Evolutionary conservation across 2,113 vertebrate species (phyloP).

Genomic region (Cryptotis parvus): DNA sequence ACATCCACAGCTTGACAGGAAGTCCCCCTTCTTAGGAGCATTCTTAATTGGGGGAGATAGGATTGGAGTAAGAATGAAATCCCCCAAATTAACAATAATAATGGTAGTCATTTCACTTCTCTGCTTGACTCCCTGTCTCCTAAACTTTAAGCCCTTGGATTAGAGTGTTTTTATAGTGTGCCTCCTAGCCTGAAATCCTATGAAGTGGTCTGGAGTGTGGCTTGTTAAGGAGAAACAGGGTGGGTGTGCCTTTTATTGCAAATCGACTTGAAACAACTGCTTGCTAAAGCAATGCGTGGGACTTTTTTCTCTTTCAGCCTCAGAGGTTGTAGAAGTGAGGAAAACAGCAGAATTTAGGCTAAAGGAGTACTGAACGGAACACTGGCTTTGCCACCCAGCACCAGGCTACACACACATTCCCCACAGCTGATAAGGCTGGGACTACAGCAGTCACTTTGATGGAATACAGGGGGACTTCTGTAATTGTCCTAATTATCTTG

Average conservation of each 20-base stretch:
- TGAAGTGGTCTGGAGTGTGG: background rate
- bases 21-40: background rate
- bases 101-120: background rate
- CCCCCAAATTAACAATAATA: background rate
- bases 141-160: background rate
- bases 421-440: conserved; percentile 53
- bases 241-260: no score
- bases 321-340: background rate
- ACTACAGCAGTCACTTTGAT: conserved; percentile 70
- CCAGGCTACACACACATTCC: background rate
- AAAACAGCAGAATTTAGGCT: background rate
- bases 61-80: background rate
- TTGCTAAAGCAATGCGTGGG: background rate
- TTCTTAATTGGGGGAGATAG: background rate
- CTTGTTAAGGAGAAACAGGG: background rate
- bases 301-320: background rate
- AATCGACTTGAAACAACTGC: background rate
- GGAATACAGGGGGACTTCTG: conserved; percentile 59
- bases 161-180: background rate
- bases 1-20: background rate
- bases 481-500: conserved; percentile 64
- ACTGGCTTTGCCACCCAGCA: background rate
- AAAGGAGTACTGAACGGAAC: background rate
- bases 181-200: background rate
- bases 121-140: background rate